Evolutionary conservation across 1,140 invertebrate genomes (phyloP).

Genomic region (Aphis gossypii): DNA sequence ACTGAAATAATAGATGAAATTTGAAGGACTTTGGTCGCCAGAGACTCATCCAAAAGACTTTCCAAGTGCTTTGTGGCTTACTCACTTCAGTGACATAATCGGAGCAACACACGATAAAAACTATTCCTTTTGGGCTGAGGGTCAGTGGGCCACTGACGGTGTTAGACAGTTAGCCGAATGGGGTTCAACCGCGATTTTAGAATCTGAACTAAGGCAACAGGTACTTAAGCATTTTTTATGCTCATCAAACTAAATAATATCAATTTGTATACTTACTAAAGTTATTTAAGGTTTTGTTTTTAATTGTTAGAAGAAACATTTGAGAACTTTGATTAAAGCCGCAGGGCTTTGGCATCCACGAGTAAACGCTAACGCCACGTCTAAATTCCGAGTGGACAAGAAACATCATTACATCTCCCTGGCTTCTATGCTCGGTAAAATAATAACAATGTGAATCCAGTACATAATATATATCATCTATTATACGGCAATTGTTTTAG

Average conservation of each 20-base stretch:
- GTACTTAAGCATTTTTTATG: slow-evolving; percentile 61
- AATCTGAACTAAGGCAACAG: slow-evolving; percentile 86
- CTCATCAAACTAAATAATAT: neutral
- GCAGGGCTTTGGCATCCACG: slow-evolving; percentile 92
- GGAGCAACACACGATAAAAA: slow-evolving; percentile 91
- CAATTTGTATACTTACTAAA: neutral
- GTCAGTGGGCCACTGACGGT: slow-evolving; percentile 87
- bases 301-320: slow-evolving; percentile 70
- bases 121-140: slow-evolving; percentile 94
- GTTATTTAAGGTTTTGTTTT: neutral
- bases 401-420: slow-evolving; percentile 90
- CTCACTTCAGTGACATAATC: slow-evolving; percentile 98
- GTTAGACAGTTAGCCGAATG: slow-evolving; percentile 92
- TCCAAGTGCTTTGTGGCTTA: slow-evolving; percentile 83
- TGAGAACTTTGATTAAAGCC: slow-evolving; percentile 95
- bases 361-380: slow-evolving; percentile 85
- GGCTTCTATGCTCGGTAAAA: slow-evolving; percentile 87
- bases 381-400: slow-evolving; percentile 86
- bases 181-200: slow-evolving; percentile 89
- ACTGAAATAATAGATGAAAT: slow-evolving; percentile 74
- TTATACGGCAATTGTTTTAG: slow-evolving; percentile 62
- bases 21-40: slow-evolving; percentile 96
- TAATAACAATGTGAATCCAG: neutral
- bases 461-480: neutral
- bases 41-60: slow-evolving; percentile 97